Base-by-base conservation (phyloP, 2,113 vertebrate genomes). In the Chaenocephalus aceratus region DNA sequence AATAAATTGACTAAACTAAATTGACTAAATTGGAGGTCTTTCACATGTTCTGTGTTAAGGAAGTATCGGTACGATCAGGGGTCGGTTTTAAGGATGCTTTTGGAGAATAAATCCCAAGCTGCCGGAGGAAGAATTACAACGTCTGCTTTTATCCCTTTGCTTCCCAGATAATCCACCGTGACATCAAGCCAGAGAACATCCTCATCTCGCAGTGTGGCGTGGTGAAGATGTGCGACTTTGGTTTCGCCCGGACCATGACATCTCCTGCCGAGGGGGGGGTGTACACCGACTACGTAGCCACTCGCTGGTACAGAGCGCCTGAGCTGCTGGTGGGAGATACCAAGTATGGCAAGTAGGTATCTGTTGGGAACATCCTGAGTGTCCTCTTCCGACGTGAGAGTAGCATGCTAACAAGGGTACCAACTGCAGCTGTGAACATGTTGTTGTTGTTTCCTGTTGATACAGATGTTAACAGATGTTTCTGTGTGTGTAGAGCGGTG, bases 111-210 rank as follows among this genome's bases (percentile, higher is more conserved):
- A 15, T 59, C 9, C 23, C 23, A 36, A 62, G 1, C 7, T 53
- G 5, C 6, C 26, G 26, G 13, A 51, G 34, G 7, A 68, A 14
- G 10, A 5, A 13, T n/a, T 2, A 23, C 6, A 21, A 59, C 54
- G n/a, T 49, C 30, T 6, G 10, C 23, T 3, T 21, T 4, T 75
- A 44, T 58, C 21, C 65, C 41, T 30, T 30, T 30, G 26, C 26
- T 30, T 78, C 65, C 61, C 92, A 98, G 97, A 96, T 98, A 65
- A 97, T 98, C 86, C 97, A 98, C 64, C 95, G 97, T 45, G 97
- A 98, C 87, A 94, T 98, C 86, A 98, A 98, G 86, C 97, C 97
- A 6, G 97, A 98, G 84, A 98, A 98, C 87, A 95, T 97, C n/a
- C 91, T 98, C 52, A 95, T 98, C n/a, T 97, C 97, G 53, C 95